Evolutionary conservation across 2,888 invertebrate genomes (phyloP), one percentile per base, ranked within the genome.

Genomic region (Nemapogon koenigi): DNA sequence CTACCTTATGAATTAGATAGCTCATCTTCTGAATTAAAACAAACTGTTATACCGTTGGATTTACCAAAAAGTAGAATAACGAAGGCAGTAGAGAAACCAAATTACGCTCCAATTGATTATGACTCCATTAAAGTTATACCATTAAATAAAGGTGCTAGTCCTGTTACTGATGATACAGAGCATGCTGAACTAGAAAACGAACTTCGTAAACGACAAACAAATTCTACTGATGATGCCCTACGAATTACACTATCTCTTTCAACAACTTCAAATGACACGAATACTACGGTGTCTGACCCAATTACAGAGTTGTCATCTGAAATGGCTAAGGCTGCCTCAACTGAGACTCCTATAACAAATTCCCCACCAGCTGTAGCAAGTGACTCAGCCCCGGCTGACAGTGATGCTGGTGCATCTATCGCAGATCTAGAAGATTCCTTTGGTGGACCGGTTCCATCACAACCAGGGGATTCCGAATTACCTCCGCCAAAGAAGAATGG

Each of bases 391-490:
- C 71, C 79, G 4, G 78, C 81, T 1, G 81, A 81, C 46, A 64
- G 65, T 38, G 72, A 68, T 4, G 55, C 69, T 26, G 67, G 73
- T 8, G 81, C 84, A 11, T 85, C 84, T 32, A 61, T 87, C 25
- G 67, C 81, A 29, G 90, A 88, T 52, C 65, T 91, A 37, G 90
- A 87, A 55, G 89, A 87, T 46, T 91, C 91, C 0, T 91, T 92
- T 51, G 89, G 88, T 19, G 88, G 87, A 15, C 82, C 86, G 2
- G 79, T 81, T 1, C 81, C 82, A 4, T 70, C 63, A 26, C 58
- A 70, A 27, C 79, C 81, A 10, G 83, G 85, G 0, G 85, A 87
- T 50, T 82, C 86, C 2, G 79, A 81, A 11, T 52, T 86, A 16
- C 87, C 90, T 3, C 82, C 87, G 0, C 85, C 85, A 26, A 83